Conservation (phyloP, 2,797 vertebrate genomes). For the Mus spretus region DNA sequence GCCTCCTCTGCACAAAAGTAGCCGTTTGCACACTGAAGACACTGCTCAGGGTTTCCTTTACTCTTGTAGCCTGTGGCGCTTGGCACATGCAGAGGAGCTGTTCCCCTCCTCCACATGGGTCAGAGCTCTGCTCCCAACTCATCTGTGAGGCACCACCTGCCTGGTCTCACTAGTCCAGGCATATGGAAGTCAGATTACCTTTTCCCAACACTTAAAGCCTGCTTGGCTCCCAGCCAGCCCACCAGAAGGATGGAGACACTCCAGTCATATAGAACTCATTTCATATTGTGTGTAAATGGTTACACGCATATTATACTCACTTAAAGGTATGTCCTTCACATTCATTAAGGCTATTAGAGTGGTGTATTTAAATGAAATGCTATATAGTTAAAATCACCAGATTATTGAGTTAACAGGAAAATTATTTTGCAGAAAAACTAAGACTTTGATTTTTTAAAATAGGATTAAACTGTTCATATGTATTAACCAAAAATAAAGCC, state of each 20-base stretch:
- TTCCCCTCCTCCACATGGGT: no score
- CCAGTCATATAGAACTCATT: neutral
- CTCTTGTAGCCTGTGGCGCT: neutral
- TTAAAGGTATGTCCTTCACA: slow-evolving; percentile 84
- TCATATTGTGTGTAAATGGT: neutral
- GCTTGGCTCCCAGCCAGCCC: neutral
- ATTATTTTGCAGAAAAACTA: slow-evolving; percentile 87
- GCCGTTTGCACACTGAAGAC: neutral
- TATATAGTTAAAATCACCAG: slow-evolving; percentile 87
- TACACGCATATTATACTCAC: neutral
- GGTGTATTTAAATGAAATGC: slow-evolving; percentile 85
- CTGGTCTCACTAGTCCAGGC: neutral
- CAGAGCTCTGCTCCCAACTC: slow-evolving; percentile 8
- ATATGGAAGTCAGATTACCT: neutral
- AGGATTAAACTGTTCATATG: slow-evolving; percentile 84
- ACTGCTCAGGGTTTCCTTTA: neutral
- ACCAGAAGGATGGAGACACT: neutral
- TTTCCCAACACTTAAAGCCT: neutral
- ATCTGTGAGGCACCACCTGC: neutral
- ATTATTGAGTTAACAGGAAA: slow-evolving; percentile 85
- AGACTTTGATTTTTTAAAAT: slow-evolving; percentile 87
- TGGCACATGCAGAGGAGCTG: neutral
- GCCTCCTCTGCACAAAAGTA: neutral
- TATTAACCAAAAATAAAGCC: slow-evolving; percentile 87
- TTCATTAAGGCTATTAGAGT: slow-evolving; percentile 88